Evolutionary conservation across 2,797 vertebrate genomes (phyloP).

Genomic region (Propithecus perrieri): DNA sequence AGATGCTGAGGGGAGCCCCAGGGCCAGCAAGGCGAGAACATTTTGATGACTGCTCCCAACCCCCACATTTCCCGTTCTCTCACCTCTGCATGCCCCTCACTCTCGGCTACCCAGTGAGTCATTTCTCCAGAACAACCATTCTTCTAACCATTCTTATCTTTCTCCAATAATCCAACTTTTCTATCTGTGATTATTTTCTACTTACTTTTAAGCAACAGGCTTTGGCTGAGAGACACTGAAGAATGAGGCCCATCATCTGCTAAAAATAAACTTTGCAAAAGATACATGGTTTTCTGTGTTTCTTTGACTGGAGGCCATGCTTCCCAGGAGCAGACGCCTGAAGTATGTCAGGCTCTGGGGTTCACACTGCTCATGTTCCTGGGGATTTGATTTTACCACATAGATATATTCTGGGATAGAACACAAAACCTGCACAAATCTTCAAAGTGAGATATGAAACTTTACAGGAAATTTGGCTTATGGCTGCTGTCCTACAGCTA

Average conservation of each 20-base stretch:
- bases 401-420: not conserved
- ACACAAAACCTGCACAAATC: not conserved
- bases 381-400: not conserved
- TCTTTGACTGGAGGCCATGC: not conserved
- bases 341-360: not conserved
- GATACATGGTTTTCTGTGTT: not conserved
- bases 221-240: not conserved
- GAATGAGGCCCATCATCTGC: not conserved
- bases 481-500: not conserved
- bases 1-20: fast-evolving
- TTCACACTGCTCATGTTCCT: not conserved
- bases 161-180: not conserved
- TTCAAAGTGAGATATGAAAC: not conserved
- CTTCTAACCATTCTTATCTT: not conserved
- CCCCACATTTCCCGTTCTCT: not conserved
- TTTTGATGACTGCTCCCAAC: not conserved
- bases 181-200: not conserved
- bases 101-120: not conserved
- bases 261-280: not conserved
- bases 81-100: too few species aligned
- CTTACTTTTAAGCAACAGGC: not conserved
- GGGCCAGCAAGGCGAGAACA: fast-evolving
- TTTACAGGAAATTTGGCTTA: not conserved
- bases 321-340: not conserved
- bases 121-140: not conserved